These are phyloP conservation scores for Marisa cornuarietis DNA, from an alignment of 1,140 invertebrate species.

Conservation along the genomic window DNA sequence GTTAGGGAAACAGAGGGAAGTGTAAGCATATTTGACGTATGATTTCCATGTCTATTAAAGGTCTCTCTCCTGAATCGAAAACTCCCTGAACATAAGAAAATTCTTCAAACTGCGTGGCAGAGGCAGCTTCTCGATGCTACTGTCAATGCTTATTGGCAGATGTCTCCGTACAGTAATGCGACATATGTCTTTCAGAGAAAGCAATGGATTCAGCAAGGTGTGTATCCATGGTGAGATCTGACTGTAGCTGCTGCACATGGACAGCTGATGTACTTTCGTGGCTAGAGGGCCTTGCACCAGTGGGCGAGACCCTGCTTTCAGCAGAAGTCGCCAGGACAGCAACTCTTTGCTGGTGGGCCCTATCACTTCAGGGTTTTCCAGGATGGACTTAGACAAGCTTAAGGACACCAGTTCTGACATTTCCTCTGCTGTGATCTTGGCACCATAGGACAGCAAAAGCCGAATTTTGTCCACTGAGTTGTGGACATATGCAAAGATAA, in stretches of 20 bases:
- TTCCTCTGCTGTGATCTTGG: slow-evolving; percentile 49
- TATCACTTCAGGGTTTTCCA: slow-evolving; percentile 60
- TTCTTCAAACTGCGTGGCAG: slow-evolving; percentile 47
- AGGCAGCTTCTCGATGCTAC: slow-evolving; percentile 42
- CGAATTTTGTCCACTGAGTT: slow-evolving; percentile 59
- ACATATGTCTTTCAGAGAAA: slow-evolving; percentile 50
- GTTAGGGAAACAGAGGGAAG: too few relatives aligned
- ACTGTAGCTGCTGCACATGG: slow-evolving; percentile 56
- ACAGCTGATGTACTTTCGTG: slow-evolving; percentile 50
- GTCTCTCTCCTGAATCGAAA: slow-evolving; percentile 10
- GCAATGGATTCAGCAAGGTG: slow-evolving; percentile 46
- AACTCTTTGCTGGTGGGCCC: slow-evolving; percentile 52
- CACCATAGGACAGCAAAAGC: slow-evolving; percentile 56
- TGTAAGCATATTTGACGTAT: too few relatives aligned
- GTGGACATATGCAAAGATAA: slow-evolving; percentile 59
- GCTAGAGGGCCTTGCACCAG: slow-evolving; percentile 37
- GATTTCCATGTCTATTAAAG: too few relatives aligned
- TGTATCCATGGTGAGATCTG: slow-evolving; percentile 53
- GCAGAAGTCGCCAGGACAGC: slow-evolving; percentile 52
- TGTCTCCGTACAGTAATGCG: slow-evolving; percentile 45
- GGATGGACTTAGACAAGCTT: slow-evolving; percentile 54
- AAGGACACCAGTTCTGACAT: slow-evolving; percentile 58
- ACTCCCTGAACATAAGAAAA: slow-evolving; percentile 54
- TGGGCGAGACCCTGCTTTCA: slow-evolving; percentile 54
- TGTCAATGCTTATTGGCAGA: slow-evolving; percentile 42